Conservation (phyloP, 2,113 vertebrate genomes). For the Emydocephalus ijimae region DNA sequence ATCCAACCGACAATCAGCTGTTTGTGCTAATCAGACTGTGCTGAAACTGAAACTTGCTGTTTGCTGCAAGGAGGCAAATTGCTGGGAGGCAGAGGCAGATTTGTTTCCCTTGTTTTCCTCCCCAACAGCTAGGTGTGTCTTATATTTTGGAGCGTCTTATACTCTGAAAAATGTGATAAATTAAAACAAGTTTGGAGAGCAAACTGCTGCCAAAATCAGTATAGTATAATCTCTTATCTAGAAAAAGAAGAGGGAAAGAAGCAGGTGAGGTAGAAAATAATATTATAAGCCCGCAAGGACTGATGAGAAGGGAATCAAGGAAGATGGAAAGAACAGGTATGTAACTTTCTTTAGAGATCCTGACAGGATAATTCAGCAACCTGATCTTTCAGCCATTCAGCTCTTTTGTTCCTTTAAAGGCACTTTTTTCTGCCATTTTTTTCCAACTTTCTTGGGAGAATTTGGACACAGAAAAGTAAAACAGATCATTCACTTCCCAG, state of each 20-base stretch:
- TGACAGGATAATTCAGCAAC: neutral
- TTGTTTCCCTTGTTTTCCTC: no score
- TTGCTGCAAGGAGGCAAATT: no score
- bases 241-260: neutral
- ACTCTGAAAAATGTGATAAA: no score
- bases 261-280: neutral
- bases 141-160: no score
- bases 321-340: neutral
- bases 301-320: neutral
- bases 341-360: neutral
- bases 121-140: no score
- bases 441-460: neutral
- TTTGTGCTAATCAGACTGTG: no score
- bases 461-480: neutral
- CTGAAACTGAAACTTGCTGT: no score
- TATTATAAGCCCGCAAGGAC: neutral
- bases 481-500: neutral
- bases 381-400: rapidly evolving
- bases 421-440: neutral
- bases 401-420: neutral
- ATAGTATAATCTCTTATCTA: neutral
- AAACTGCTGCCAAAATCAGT: no score
- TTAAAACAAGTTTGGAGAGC: no score
- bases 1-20: no score
- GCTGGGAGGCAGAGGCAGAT: no score